Base-by-base conservation (phyloP, 2,113 vertebrate species). In the Platichthys flesus region DNA sequence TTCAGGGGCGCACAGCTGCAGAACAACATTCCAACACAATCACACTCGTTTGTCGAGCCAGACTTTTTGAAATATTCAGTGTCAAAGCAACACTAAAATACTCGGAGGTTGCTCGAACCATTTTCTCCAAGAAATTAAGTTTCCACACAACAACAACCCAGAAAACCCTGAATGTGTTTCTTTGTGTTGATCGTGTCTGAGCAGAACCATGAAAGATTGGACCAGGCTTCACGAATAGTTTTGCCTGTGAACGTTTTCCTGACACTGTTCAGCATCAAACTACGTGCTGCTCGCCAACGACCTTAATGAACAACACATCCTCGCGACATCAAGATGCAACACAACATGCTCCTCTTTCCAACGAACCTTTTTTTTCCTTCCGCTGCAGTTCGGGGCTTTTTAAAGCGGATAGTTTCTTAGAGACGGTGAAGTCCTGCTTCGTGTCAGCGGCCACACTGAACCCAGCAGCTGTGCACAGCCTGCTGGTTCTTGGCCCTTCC, bases 401-500 rank as follows among this genome's bases (percentile, higher is more conserved):
- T 16, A 49, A 49, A 49, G 16, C 1, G 24, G 28, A 31, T 7
- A 16, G 28, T 58, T 58, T 58, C 14, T 15, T 5, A 5, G 13
- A 55, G 23, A 16, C 13, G 26, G 1, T 4, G 15, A 3, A 3
- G 56, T 28, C 56, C 56, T 58, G 56, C 56, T 58, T 58, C 24
- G 9, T 16, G 24, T 28, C 56, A 28, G 16, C 20, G 5, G 21
- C 12, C 0, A 24, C 14, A 58, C 6, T 58, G 15, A 7, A 28
- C 14, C 28, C 56, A 58, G 28, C 56, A 58, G 56, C 56, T 58
- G 56, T 57, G 55, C 51, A 54, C 51, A 54, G 51, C 18, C 31
- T 31, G 31, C 31, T 23, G 23, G 55, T 15, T 24, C 13, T 26
- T 57, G 55, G 55, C 55, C 14, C 23, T 23, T 57, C 21, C 10